Evolutionary conservation across 2,888 invertebrate genomes (phyloP), one percentile per base, ranked within the genome.

Genomic region (Galerucella pusilla): DNA sequence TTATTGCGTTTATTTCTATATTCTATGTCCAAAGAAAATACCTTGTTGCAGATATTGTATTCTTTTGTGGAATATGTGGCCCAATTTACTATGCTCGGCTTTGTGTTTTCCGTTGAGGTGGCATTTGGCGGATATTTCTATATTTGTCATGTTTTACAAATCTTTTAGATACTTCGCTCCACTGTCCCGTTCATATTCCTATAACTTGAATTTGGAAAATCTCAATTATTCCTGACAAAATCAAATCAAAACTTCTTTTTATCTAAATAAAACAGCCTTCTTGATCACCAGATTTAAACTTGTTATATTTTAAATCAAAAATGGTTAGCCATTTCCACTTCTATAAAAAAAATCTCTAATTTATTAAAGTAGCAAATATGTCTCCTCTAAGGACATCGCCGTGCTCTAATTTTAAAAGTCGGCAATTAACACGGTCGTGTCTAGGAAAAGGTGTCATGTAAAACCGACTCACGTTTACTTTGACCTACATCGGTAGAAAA

Each of bases 401-500:
- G 63, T 49, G 70, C 42, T 69, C 74, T 65, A 74, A 74, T 74
- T 69, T 61, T n/a, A 2, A 66, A 70, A 65, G 42, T 46, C 20
- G 25, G 69, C 65, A 74, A 69, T 69, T 74, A 65, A 60, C 49
- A 59, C 59, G 68, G 63, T 20, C 57, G 46, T 68, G 61, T 69
- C 60, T 74, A 65, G 66, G 46, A 64, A 66, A 60, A 70, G 69
- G 70, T 69, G 66, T 69, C 74, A 68, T 74, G 69, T 74, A 74
- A 59, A 74, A 65, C 70, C 68, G 59, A 69, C 65, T 65, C 74
- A 74, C 74, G 74, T 74, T 69, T 52, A 42, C 69, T 57, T 65
- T 65, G 74, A 74, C 74, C 74, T 64, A 74, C 60, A 72, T 72
- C 60, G n/a, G 72, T 42, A 7, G 66, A 72, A 72, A 72, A 72